Base-by-base conservation (phyloP, 2,113 vertebrate genomes). In the Coptodon bakossiorum region DNA sequence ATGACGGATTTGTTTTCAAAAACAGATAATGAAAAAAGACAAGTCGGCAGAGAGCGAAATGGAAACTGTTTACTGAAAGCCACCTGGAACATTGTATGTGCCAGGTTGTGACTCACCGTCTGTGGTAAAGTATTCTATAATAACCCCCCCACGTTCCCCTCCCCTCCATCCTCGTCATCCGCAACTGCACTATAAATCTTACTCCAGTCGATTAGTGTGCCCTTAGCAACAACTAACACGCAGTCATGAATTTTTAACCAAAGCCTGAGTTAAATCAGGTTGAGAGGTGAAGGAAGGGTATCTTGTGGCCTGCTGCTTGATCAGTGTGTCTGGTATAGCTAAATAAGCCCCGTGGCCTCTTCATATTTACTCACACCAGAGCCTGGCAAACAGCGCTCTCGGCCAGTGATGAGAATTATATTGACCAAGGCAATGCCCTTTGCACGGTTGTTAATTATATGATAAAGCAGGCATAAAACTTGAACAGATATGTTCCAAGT, bases 161-260 rank as follows among this genome's bases (percentile, higher is more conserved):
- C 50, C 50, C 14, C 71, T 68, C 78, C 9, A 61, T 78, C 68
- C 82, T 88, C 6, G 22, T 84, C 85, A 91, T 86, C 83, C 68
- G 83, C 56, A 88, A 92, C 91, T 91, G 63, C 76, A 86, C 92
- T 63, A 91, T 94, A 94, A 94, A 93, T 95, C 92, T 94, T 89
- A 88, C 89, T 94, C 79, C 61, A 91, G 93, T 95, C 90, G 91
- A 95, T 95, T 94, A 93, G 91, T 86, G 85, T 89, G 93, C 93
- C 93, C 93, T 91, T 92, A 93, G 93, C 93, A 95, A 94, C 92
- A 94, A 90, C 94, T 90, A 93, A 93, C 92, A 93, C 88, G 87
- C 66, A 81, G 85, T 94, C 95, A 94, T 94, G 89, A 93, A 95
- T 95, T 94, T 95, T 95, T 95, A 93, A 95, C 91, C 92, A 95